phyloP scores from a whole-genome alignment of 2,888 invertebrate genomes.

The Falcaria lacertinaria region DNA sequence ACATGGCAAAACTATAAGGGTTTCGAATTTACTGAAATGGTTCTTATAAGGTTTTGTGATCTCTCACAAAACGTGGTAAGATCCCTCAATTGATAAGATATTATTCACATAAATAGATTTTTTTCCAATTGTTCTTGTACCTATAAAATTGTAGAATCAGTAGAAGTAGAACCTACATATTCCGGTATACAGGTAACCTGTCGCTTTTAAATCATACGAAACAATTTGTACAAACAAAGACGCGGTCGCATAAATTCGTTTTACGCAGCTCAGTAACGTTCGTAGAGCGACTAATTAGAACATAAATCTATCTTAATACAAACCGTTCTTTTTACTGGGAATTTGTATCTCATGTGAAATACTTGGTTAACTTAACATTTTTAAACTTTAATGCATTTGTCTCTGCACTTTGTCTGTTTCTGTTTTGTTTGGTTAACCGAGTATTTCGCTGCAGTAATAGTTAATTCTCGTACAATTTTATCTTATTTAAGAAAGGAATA shows the following conservation, averaged over 20 bases:
- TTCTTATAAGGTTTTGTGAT: no score
- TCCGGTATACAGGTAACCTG: constrained; percentile 37
- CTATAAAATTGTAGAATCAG: no score
- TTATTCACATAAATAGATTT: no score
- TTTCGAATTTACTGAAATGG: no score
- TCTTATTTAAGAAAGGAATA: no score
- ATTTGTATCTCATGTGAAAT: constrained; percentile 29
- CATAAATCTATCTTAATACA: constrained; percentile 69
- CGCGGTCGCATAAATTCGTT: constrained; percentile 64
- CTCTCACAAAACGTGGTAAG: no score
- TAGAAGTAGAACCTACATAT: constrained; percentile 16
- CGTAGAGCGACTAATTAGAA: constrained; percentile 63
- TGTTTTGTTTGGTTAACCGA: not conserved
- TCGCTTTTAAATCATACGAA: constrained; percentile 54
- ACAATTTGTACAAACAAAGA: constrained; percentile 59
- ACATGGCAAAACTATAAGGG: no score
- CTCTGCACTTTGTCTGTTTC: not conserved
- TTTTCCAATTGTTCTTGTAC: no score
- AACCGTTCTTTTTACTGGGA: constrained; percentile 55
- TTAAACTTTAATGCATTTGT: not conserved
- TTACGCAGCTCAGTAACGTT: constrained; percentile 53
- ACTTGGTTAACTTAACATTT: constrained; percentile 5
- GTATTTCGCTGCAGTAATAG: not conserved
- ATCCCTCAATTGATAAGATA: no score
- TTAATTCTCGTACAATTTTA: not conserved